Evolutionary conservation across 1,140 invertebrate genomes (phyloP).

Genomic region (Lithobius niger): DNA sequence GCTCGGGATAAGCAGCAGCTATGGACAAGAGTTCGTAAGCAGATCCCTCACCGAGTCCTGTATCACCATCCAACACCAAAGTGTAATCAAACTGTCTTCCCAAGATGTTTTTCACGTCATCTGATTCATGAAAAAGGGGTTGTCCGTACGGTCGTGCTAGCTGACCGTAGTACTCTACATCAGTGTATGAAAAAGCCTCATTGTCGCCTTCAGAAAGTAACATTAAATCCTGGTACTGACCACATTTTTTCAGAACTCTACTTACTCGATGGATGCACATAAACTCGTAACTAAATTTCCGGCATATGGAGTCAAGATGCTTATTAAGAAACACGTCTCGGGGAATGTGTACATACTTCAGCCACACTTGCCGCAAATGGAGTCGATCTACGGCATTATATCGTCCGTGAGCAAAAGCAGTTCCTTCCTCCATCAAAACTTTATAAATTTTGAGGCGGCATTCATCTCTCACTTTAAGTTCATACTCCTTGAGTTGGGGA

Average conservation of each 20-base stretch:
- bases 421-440: constrained; percentile 23
- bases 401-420: constrained; percentile 19
- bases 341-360: constrained; percentile 19
- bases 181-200: constrained; percentile 24
- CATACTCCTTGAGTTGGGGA: constrained; percentile 22
- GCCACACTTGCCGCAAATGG: constrained; percentile 22
- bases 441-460: constrained; percentile 24
- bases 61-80: constrained; percentile 27
- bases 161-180: constrained; percentile 21
- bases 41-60: constrained; percentile 20
- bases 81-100: constrained; percentile 26
- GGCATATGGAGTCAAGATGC: constrained; percentile 25
- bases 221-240: constrained; percentile 29
- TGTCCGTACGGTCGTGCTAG: constrained; percentile 20
- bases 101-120: constrained; percentile 24
- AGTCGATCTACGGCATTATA: constrained; percentile 17
- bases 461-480: constrained; percentile 21
- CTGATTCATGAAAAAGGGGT: constrained; percentile 23
- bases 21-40: constrained; percentile 23
- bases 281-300: constrained; percentile 24
- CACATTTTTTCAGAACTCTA: constrained; percentile 26
- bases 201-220: constrained; percentile 25
- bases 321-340: constrained; percentile 20
- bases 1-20: constrained; percentile 26
- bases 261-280: constrained; percentile 28